Conservation (phyloP, 2,888 invertebrate genomes). For the Meiosimyza decipiens region DNA sequence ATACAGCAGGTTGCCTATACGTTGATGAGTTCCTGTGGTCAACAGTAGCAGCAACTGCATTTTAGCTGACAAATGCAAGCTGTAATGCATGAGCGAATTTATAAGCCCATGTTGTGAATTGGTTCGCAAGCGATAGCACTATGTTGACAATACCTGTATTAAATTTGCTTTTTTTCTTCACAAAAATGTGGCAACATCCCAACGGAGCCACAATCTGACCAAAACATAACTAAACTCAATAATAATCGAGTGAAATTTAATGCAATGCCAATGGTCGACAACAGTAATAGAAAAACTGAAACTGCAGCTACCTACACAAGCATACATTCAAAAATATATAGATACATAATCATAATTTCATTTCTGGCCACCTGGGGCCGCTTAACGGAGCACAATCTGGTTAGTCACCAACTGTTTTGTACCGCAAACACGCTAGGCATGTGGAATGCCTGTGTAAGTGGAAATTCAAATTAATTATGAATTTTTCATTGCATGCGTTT, state of each 20-base stretch:
- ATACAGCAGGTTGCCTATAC: conserved; percentile 15
- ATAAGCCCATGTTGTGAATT: background rate
- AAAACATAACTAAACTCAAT: conserved; percentile 29
- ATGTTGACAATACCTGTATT: too few species aligned
- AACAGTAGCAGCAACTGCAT: background rate
- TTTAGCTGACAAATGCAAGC: too few species aligned
- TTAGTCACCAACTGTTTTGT: background rate
- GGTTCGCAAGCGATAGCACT: background rate
- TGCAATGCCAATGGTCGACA: background rate
- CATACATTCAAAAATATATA: too few species aligned
- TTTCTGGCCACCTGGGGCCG: conserved; percentile 27
- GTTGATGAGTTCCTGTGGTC: conserved; percentile 20
- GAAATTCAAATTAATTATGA: conserved; percentile 26
- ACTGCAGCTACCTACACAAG: too few species aligned
- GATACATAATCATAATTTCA: conserved; percentile 15
- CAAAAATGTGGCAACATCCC: background rate
- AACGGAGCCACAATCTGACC: conserved; percentile 42
- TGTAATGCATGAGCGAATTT: background rate
- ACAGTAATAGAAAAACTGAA: too few species aligned
- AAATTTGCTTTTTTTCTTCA: too few species aligned
- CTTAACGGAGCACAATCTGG: conserved; percentile 13
- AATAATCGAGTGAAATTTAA: conserved; percentile 35
- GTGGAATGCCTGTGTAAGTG: too few species aligned
- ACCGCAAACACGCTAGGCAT: background rate
- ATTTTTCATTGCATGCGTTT: conserved; percentile 25